Conservation (phyloP, 1,140 invertebrate species). For the Metaphire vulgaris region DNA sequence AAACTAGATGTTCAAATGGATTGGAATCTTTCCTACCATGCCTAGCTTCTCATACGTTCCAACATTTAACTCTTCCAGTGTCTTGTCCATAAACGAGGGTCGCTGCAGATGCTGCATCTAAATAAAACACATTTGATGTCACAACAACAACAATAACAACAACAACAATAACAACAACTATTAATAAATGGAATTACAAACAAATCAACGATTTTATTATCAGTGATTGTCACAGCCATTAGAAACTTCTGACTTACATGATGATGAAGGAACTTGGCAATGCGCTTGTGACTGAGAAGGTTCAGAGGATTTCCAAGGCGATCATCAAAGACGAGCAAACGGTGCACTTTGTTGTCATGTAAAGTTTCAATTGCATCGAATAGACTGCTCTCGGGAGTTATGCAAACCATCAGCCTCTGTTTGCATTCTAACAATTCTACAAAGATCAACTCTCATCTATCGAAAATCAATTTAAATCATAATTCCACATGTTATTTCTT, state of each 20-base stretch:
- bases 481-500: no score
- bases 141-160: no score
- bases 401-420: slow-evolving; percentile 44
- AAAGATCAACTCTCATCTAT: slow-evolving; percentile 31
- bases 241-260: no score
- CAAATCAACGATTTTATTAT: no score
- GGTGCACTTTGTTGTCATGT: slow-evolving; percentile 87
- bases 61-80: slow-evolving; percentile 79
- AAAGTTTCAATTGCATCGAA: slow-evolving; percentile 88
- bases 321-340: slow-evolving; percentile 85
- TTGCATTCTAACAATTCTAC: slow-evolving; percentile 45
- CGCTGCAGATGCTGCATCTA: slow-evolving; percentile 92
- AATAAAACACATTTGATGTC: slow-evolving; percentile 40
- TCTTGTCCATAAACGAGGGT: slow-evolving; percentile 82
- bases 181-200: no score
- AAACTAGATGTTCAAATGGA: no score
- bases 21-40: slow-evolving; percentile 57
- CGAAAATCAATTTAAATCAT: no score
- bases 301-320: slow-evolving; percentile 90
- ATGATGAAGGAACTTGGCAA: slow-evolving; percentile 90
- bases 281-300: slow-evolving; percentile 94
- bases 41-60: slow-evolving; percentile 92
- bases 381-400: slow-evolving; percentile 55
- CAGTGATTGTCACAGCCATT: no score
- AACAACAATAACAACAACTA: no score